Conservation (phyloP, 1,140 invertebrate species). For the Drosophila simulans region DNA sequence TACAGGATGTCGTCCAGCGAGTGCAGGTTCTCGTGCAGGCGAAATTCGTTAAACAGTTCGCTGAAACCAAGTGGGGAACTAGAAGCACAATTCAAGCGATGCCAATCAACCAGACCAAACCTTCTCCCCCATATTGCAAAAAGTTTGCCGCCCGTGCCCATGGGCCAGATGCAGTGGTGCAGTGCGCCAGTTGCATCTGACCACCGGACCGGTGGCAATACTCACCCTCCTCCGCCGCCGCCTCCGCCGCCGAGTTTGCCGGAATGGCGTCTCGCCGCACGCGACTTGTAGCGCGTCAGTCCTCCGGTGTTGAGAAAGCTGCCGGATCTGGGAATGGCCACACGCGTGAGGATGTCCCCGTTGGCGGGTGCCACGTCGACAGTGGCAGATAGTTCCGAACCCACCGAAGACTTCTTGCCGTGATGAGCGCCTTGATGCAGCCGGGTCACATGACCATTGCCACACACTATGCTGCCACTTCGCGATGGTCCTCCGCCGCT, state of each 20-base stretch:
- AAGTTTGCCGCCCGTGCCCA: constrained; percentile 45
- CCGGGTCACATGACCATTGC: constrained; percentile 68
- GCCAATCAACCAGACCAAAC: constrained; percentile 78
- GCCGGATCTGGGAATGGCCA: constrained; percentile 92
- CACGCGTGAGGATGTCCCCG: constrained; percentile 92
- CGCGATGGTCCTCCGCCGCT: constrained; percentile 9
- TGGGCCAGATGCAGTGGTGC: constrained; percentile 15
- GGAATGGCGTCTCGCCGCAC: constrained; percentile 77
- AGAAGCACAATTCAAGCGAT: constrained; percentile 83
- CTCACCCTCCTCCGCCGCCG: constrained; percentile 80
- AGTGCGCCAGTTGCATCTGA: neutral
- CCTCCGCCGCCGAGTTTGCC: constrained; percentile 62
- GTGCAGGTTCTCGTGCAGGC: constrained; percentile 93
- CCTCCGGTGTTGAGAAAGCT: constrained; percentile 93
- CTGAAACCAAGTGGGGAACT: constrained; percentile 92
- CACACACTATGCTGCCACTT: constrained; percentile 51
- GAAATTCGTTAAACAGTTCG: constrained; percentile 93
- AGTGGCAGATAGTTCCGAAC: constrained; percentile 44
- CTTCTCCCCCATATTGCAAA: constrained; percentile 67
- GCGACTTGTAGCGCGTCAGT: constrained; percentile 88
- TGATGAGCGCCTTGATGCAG: constrained; percentile 42
- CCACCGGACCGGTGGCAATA: constrained; percentile 48
- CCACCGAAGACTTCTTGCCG: constrained; percentile 34
- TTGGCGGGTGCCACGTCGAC: constrained; percentile 81
- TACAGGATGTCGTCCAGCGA: constrained; percentile 94